Base-by-base conservation (phyloP, 2,797 vertebrate species). In the Malacoraja senta region DNA sequence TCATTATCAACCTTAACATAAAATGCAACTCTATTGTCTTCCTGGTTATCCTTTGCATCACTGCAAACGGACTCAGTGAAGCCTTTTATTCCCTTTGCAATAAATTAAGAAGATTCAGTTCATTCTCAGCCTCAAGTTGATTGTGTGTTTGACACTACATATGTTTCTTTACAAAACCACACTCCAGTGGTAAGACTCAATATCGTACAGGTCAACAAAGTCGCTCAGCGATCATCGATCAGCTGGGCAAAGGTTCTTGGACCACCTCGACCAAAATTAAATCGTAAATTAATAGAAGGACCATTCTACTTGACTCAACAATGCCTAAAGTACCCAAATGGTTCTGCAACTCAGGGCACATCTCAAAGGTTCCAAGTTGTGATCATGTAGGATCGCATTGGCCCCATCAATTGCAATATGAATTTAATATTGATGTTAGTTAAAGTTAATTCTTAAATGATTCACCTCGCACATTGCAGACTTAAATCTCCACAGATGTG, bases 101-200 rank as follows among this genome's bases (percentile, higher is more conserved):
- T 86, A 86, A 86, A 86, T 86, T 86, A 86, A 63, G 29, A 65
- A 65, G 8, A 35, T 35, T 35, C 61, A 88, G n/a, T 68, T 88
- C 84, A 88, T 88, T 88, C 84, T 35, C n/a, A n/a, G 63, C 84
- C 84, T 88, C 84, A 35, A 17, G 21, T 65, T 86, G 83, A 86
- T 35, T 88, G 84, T 88, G 84, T 88, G 65, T 35, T 88, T 68
- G 61, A 68, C 63, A 88, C 84, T 7, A 63, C 19, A 86, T 58
- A 19, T 19, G 17, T 17, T 35, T 88, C 65, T 88, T 88, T 8
- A 24, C 17, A 68, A 35, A 65, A n/a, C 35, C 6, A n/a, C 53
- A 88, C 61, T 88, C 84, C 65, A 17, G n/a, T 68, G 44, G 15
- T 68, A 88, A 68, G 84, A 68, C 32, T 68, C 65, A 17, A 88